Evolutionary conservation across 2,888 invertebrate species (phyloP), one percentile per base, ranked within the genome.

Genomic region (Calameuta idolon): DNA sequence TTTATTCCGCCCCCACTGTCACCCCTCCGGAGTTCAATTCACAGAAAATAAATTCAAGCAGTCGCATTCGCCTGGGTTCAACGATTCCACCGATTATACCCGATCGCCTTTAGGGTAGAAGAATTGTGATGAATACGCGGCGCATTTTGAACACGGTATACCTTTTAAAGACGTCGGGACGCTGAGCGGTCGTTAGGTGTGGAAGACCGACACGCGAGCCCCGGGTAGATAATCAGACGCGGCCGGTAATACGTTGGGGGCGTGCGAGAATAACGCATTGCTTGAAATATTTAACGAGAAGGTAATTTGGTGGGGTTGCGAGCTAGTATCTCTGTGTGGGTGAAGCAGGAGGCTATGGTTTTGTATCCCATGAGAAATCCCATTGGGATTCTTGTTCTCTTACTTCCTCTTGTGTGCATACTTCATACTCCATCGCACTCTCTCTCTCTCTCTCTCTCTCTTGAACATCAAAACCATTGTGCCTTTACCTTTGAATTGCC

Each of bases 211-310:
- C 81, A 79, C 77, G 81, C 77, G 77, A 79, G 82, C 83, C 81
- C 78, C 78, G 82, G 84, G 83, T 84, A 86, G 87, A 89, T 89
- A 88, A 89, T 89, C 89, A 88, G 87, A 83, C 85, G 84, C 82
- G 84, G 80, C 86, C 83, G 85, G 81, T 87, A 87, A 87, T 87
- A 83, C 81, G 83, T 86, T 85, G 89, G 85, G 88, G 89, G 88
- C 87, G 89, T 87, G 89, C 82, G 87, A 87, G 86, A 84, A 86
- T 89, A 88, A 87, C 85, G 83, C 87, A 88, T 88, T 87, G 85
- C 87, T 85, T 84, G 85, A 87, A 88, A 89, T 88, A 88, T 89
- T 88, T 89, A 89, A 89, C 89, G 85, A 84, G 85, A 85, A 85
- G 84, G 84, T 89, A 89, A 89, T 89, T 89, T 88, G 87, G 85